Conservation (phyloP, 2,113 vertebrate genomes). For the Baryphthengus martii region DNA sequence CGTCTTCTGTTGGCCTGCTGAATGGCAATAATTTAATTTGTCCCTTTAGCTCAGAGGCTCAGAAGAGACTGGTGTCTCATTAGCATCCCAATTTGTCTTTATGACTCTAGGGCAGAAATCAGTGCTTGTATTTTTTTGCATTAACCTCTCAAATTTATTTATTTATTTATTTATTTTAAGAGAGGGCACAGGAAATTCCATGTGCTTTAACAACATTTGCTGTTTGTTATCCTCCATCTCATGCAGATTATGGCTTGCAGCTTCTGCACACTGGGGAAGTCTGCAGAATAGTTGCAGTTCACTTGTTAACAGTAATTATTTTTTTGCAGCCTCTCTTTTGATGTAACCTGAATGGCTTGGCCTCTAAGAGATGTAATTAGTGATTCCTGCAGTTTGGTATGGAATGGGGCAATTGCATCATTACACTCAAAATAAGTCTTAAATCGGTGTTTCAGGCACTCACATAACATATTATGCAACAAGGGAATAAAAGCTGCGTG, state of each 20-base stretch:
- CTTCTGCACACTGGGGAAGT: constrained; percentile 1
- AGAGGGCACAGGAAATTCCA: neutral
- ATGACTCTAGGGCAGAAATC: neutral
- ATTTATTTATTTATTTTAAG: neutral
- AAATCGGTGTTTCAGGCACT: neutral
- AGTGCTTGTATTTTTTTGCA: neutral
- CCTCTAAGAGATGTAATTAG: constrained; percentile 48
- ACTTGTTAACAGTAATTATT: constrained; percentile 60
- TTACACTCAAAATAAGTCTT: constrained; percentile 14
- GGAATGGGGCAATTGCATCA: neutral
- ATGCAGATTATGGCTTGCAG: constrained; percentile 5
- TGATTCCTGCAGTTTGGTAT: constrained; percentile 22
- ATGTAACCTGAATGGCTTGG: constrained; percentile 8
- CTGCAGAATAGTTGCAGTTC: constrained; percentile 52
- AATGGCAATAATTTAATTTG: neutral
- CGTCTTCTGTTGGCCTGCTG: neutral
- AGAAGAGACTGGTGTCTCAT: neutral
- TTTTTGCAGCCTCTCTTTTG: constrained; percentile 23
- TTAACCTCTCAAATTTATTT: neutral
- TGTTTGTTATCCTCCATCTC: neutral
- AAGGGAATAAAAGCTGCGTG: neutral
- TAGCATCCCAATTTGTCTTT: neutral
- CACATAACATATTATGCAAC: neutral
- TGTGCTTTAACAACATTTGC: neutral
- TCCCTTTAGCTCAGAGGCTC: neutral